Base-by-base conservation (phyloP, 2,888 invertebrate species). In the Cremastobaeus sp. region DNA sequence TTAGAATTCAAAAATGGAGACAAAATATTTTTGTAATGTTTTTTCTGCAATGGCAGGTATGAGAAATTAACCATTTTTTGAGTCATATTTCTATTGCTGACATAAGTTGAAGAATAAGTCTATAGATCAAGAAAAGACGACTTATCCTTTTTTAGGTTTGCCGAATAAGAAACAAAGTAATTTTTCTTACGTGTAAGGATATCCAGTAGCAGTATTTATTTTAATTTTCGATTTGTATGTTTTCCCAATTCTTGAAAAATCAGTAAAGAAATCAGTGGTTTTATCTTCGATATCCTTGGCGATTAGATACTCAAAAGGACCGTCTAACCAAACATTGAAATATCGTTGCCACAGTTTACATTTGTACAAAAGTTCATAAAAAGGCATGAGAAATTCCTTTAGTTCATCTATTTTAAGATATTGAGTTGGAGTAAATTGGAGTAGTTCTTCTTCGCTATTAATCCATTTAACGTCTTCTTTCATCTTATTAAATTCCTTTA, bases 261-360 rank as follows among this genome's bases (percentile, higher is more conserved):
- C 95, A 78, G 94, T 93, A 59, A 92, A 91, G 81, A 92, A 95
- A 80, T 93, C 93, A 48, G 95, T 95, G 0, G 95, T 93, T 76
- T 93, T 93, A 60, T 89, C 89, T 86, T 97, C 97, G 55, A 97
- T 94, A 78, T 91, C 89, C 59, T 91, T 89, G 3, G 93, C 92
- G 81, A 95, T 92, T 74, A 97, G 89, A 83, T 95, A 95, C 85
- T 96, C 93, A 87, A 98, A 98, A 1, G 95, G 93, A 0, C 98
- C 98, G 86, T 97, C 95, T 91, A 96, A 92, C 95, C 97, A 98
- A 5, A 95, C 94, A 79, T 92, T 93, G 82, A 93, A 93, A 79
- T 93, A 93, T 50, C 95, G 91, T 85, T 93, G 92, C 95, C 97
- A 96, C 82, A 91, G 90, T 75, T 91, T 89, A 62, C 88, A 88